Conservation (phyloP, 92 coral and sea anemone species). For the Diadumene lineata region DNA sequence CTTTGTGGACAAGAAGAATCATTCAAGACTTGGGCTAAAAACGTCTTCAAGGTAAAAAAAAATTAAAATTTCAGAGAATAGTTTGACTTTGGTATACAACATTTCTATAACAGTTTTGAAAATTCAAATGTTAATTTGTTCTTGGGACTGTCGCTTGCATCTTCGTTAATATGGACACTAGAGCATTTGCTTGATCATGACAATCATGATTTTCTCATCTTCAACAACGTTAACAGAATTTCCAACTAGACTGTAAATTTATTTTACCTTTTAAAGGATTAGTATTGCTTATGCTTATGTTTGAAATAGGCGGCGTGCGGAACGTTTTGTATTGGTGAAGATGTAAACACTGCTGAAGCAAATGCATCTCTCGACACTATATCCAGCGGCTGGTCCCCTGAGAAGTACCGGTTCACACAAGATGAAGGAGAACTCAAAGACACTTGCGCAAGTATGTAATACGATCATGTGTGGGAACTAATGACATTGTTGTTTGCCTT, state of each 20-base stretch:
- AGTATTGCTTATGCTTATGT: neutral
- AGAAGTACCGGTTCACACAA: constrained; percentile 65
- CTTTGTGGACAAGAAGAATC: constrained; percentile 96
- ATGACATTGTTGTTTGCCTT: neutral
- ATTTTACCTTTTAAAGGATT: no score
- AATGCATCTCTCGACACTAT: constrained; percentile 73
- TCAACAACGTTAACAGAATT: no score
- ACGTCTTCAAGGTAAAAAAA: constrained; percentile 74
- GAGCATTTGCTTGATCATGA: no score
- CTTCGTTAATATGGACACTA: no score
- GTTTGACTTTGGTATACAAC: no score
- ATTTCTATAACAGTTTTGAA: no score
- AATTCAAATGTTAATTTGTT: no score
- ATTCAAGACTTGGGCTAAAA: constrained; percentile 88
- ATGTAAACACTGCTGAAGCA: constrained; percentile 71
- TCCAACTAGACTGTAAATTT: no score
- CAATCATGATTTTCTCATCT: no score
- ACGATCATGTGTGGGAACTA: neutral
- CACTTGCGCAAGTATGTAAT: constrained; percentile 53
- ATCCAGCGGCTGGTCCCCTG: constrained; percentile 94
- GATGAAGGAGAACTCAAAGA: constrained; percentile 46
- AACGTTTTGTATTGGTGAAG: constrained; percentile 90
- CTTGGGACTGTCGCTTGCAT: no score
- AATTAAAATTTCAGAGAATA: no score
- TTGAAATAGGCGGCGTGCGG: constrained; percentile 79